These are phyloP conservation scores for Drosophila niveifrons DNA, from an alignment of 2,888 invertebrate genomes.

Conservation along the genomic window DNA sequence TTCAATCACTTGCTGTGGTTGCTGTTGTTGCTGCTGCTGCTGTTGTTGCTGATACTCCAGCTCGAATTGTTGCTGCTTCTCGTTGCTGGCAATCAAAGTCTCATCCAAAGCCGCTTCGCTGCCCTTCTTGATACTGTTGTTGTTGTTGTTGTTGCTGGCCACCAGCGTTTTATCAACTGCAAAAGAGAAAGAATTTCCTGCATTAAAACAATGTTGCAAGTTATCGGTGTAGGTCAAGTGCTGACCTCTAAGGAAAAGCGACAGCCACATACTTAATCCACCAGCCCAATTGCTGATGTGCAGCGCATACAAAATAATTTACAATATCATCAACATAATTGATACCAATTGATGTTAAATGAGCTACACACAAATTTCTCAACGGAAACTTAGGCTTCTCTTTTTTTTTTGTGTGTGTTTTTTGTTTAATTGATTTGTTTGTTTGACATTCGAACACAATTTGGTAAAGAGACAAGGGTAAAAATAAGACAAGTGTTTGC, in stretches of 20 bases:
- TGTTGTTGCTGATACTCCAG: slow-evolving; percentile 62
- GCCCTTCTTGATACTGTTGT: slow-evolving; percentile 31
- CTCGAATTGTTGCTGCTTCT: slow-evolving; percentile 60
- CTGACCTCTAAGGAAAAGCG: neutral
- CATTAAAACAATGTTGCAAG: neutral
- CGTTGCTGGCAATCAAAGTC: slow-evolving; percentile 52
- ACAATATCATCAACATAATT: slow-evolving; percentile 66
- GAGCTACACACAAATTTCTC: slow-evolving; percentile 44
- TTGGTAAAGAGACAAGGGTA: neutral
- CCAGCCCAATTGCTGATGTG: slow-evolving; percentile 53
- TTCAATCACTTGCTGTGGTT: slow-evolving; percentile 39
- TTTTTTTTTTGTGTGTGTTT: too few species aligned
- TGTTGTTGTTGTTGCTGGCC: slow-evolving; percentile 47
- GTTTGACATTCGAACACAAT: slow-evolving; percentile 15
- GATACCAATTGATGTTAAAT: slow-evolving; percentile 75
- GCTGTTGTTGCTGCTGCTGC: slow-evolving; percentile 56
- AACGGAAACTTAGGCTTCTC: slow-evolving; percentile 21
- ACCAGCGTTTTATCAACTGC: slow-evolving; percentile 65
- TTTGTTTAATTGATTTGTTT: slow-evolving; percentile 62
- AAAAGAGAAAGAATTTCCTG: slow-evolving; percentile 34
- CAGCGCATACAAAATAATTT: slow-evolving; percentile 63
- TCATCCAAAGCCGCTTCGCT: slow-evolving; percentile 59
- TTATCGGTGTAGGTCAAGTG: neutral
- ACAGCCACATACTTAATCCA: slow-evolving; percentile 2
- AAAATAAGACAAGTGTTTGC: slow-evolving; percentile 8